Evolutionary conservation across 2,888 invertebrate genomes (phyloP).

Genomic region (Phania funesta): DNA sequence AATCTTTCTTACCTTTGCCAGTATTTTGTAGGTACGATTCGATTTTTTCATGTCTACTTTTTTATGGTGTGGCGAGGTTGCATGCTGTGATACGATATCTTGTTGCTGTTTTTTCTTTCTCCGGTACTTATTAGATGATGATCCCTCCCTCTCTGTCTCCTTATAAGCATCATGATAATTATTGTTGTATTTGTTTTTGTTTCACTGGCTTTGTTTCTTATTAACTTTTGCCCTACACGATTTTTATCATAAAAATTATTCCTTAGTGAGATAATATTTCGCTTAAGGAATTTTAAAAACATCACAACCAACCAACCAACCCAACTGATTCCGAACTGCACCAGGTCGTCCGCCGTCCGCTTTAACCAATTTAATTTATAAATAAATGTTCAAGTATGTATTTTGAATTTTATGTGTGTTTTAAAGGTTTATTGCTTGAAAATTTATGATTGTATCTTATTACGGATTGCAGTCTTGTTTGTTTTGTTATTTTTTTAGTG

Average conservation of each 20-base stretch:
- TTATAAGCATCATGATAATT: slow-evolving; percentile 47
- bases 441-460: slow-evolving; percentile 59
- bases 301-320: neutral
- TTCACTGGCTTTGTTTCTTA: slow-evolving; percentile 33
- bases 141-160: slow-evolving; percentile 10
- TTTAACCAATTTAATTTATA: slow-evolving; percentile 28
- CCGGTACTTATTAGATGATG: slow-evolving; percentile 15
- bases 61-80: slow-evolving; percentile 22
- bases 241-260: slow-evolving; percentile 54
- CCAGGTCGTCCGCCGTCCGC: neutral
- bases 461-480: slow-evolving; percentile 17
- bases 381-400: neutral
- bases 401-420: slow-evolving; percentile 11
- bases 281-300: slow-evolving; percentile 19
- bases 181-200: slow-evolving; percentile 38
- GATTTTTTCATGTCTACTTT: neutral
- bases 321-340: neutral
- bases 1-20: slow-evolving; percentile 53
- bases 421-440: slow-evolving; percentile 51
- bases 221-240: slow-evolving; percentile 60
- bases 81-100: slow-evolving; percentile 50
- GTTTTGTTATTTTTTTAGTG: neutral
- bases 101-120: slow-evolving; percentile 6
- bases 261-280: slow-evolving; percentile 11
- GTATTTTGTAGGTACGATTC: neutral